Conservation (phyloP, 2,113 vertebrate genomes). For the Gila orcuttii region DNA sequence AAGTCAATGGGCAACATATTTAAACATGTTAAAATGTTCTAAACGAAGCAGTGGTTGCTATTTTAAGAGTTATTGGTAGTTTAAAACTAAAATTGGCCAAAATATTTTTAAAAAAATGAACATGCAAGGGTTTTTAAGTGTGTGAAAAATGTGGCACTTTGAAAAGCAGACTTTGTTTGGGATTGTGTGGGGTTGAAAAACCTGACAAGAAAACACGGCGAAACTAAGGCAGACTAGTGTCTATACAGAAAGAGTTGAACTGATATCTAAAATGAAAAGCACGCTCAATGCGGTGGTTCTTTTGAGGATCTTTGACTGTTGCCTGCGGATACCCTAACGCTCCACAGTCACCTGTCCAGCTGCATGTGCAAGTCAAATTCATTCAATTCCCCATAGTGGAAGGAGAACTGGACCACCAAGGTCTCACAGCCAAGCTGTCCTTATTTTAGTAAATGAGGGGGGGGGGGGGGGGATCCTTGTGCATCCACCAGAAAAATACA, state of each 20-base stretch:
- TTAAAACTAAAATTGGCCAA: not conserved
- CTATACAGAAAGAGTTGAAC: not conserved
- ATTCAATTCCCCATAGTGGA: not conserved
- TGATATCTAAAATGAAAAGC: slow-evolving; percentile 17
- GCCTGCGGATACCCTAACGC: slow-evolving; percentile 1
- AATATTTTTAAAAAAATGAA: not conserved
- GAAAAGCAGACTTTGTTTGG: not conserved
- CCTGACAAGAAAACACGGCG: not conserved
- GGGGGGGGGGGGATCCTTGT: no score
- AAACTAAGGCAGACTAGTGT: not conserved
- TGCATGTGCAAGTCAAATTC: slow-evolving; percentile 29
- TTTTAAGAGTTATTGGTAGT: not conserved
- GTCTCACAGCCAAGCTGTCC: not conserved
- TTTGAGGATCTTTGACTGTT: slow-evolving; percentile 29
- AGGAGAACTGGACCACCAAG: slow-evolving; percentile 6
- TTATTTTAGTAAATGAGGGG: not conserved
- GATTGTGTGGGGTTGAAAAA: not conserved
- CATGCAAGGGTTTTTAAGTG: not conserved
- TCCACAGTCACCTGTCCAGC: slow-evolving; percentile 14
- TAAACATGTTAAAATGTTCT: not conserved
- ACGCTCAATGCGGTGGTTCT: not conserved
- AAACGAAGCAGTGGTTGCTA: not conserved
- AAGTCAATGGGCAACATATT: not conserved
- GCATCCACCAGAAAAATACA: not conserved
- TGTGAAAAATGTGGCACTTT: not conserved